Base-by-base conservation (phyloP, 1,140 invertebrate species). In the Macrosteles quadrilineatus region DNA sequence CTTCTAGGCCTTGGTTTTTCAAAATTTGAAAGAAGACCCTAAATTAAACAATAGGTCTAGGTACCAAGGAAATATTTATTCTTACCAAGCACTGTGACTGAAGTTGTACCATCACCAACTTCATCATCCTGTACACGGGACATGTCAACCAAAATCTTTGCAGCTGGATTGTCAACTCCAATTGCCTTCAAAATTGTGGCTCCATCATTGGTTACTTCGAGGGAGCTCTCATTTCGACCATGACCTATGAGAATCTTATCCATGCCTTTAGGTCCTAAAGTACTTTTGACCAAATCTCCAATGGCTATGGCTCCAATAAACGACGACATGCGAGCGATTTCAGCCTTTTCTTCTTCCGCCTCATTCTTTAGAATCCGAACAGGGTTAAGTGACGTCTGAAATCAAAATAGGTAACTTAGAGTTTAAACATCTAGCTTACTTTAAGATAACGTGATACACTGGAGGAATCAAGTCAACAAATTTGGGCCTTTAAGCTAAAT, bases 81-180 rank as follows among this genome's bases (percentile, higher is more conserved):
- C n/a, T n/a, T 83, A 91, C 89, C 88, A 66, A 99, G 83, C 23
- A 99, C 97, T 67, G 97, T 97, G 0, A 99, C 98, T 21, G 97
- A 98, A 36, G 98, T 99, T 45, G 98, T 99, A 30, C 98, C 98
- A 88, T 99, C 98, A 64, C 98, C 98, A 75, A 99, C 98, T 88
- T 99, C 98, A 82, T 98, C 96, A 85, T 99, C 98, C 81, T 99
- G 98, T 9, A 97, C 95, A 83, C 95, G 94, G 1, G 97, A 97
- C 87, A 99, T 98, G 74, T 99, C 96, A 21, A 99, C 96, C 30
- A 99, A 84, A 78, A 99, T 95, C 85, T 99, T 99, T 1, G 97
- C 98, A 31, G 97, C 97, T 62, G 98, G 97, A 84, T 99, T 99
- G 80, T 99, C 98, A 25, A 99, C 95, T 59, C 98, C 97, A 71